Percentiles rank a stretch among this genome's conserved stretches.
These are phyloP conservation scores for Sebastes steindachneri DNA, from an alignment of 2,797 vertebrate species.

Conservation along the genomic window DNA sequence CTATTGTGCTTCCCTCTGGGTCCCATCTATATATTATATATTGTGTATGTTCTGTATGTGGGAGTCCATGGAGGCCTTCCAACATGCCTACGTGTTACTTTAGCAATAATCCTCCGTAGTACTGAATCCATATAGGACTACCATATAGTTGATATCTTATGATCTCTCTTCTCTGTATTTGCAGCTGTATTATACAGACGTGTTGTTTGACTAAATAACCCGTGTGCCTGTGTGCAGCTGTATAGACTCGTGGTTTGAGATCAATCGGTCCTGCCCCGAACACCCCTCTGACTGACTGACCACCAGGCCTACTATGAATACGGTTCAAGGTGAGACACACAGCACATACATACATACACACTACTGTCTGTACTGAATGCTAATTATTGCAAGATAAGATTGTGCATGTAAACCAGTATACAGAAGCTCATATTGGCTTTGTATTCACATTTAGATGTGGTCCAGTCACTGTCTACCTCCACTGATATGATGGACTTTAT, in stretches of 20 bases:
- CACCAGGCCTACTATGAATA: slow-evolving; percentile 48
- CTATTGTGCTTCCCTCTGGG: background rate
- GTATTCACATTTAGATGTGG: background rate
- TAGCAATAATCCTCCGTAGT: slow-evolving; percentile 3
- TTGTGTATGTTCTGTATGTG: slow-evolving; percentile 18
- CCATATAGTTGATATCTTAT: background rate
- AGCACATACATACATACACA: background rate
- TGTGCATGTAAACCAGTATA: background rate
- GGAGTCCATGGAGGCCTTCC: slow-evolving; percentile 31
- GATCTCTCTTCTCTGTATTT: background rate
- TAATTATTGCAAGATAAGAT: background rate
- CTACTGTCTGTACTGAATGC: background rate
- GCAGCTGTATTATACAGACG: background rate
- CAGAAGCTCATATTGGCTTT: background rate
- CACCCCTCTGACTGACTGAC: slow-evolving; percentile 95
- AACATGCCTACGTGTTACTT: slow-evolving; percentile 31
- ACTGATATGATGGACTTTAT: background rate
- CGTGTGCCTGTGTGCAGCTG: slow-evolving; percentile 82
- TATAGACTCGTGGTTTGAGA: slow-evolving; percentile 99
- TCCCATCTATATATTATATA: background rate
- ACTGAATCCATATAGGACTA: slow-evolving; percentile 1
- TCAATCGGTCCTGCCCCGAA: slow-evolving; percentile 99
- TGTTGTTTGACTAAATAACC: background rate
- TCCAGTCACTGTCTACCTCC: background rate
- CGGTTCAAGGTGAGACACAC: slow-evolving; percentile 75